Evolutionary conservation across 2,113 vertebrate species (phyloP), one percentile per base, ranked within the genome.

Genomic region (Trachemys scripta): DNA sequence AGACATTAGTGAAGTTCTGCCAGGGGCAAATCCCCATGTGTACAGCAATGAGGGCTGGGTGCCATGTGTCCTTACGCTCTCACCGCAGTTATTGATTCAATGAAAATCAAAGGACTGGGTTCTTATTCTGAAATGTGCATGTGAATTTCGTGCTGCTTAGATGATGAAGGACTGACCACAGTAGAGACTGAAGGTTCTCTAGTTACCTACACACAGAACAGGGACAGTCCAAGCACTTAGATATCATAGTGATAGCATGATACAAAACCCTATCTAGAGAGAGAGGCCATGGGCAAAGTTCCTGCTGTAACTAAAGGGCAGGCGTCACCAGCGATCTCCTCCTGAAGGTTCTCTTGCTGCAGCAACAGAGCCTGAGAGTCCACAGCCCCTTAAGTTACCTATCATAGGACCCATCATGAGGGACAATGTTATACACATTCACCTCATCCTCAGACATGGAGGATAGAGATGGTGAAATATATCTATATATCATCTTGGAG

Each of bases 381-480:
- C 76, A 27, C 13, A 45, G 80, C 47, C 31, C 6, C 65, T 90
- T 59, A 79, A 50, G 54, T 85, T 51, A 56, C 5, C 75, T 19
- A 57, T 80, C 29, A 62, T 87, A 35, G 1, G 6, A 24, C 31
- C 5, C 0, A 47, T 78, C 42, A 8, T 47, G 42, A 16, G 42
- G 75, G 42, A 8, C 20, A 78, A 0, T 19, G 31, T n/a, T 69
- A 19, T n/a, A 17, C 62, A n/a, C 42, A 10, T 31, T 80, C 0
- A 0, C n/a, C 49, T 89, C 1, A 1, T 5, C 5, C 1, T 0
- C 0, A 45, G 72, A 22, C 0, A 50, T 20, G 81, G 81, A 90
- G 53, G 90, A 54, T 10, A 87, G 27, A 53, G 5, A 3, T 0
- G 4, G 10, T 35, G 65, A 69, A 69, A 69, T 69, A 76, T 25